Base-by-base conservation (phyloP, 2,797 vertebrate genomes). In the Rachycentron canadum region DNA sequence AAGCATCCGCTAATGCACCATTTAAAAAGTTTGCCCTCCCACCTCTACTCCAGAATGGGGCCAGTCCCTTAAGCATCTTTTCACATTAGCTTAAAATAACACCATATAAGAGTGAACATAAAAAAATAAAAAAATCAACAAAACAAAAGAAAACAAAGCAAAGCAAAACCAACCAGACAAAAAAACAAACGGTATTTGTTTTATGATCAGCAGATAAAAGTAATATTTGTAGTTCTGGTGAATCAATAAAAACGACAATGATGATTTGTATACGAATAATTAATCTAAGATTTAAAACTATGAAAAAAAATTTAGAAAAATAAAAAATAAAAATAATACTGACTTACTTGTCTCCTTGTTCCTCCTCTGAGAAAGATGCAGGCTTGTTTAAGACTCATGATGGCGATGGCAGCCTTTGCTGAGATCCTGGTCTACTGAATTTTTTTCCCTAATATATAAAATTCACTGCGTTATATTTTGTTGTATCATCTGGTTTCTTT, bases 301-400 rank as follows among this genome's bases (percentile, higher is more conserved):
- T 32, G 19, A 40, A 69, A 43, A 32, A 32, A 32, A 32, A 32
- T 32, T 32, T 32, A 32, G 3, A 32, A 32, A 3, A 19, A 64
- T 32, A 4, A 67, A 69, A 74, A 60, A 0, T 65, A 32, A n/a
- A 49, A 66, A 45, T 0, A 25, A 60, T 8, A 17, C 1, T 64
- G 10, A 87, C 94, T 94, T 88, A 95, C 95, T 50, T 85, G 78
- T 88, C 88, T 87, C 36, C 56, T 90, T 21, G 93, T 86, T 58
- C 87, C 92, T 67, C 93, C 92, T 86, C 79, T 89, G 49, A 95
- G 93, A 85, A 95, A 95, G 81, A 95, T 95, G 80, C 94, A 95
- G 5, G 95, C 91, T 69, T 94, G 92, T 72, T 94, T 92, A 13
- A 91, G 45, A 82, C 85, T 90, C 93, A 94, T 94, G 76, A 57